These are phyloP conservation scores for Pollimyrus isidori DNA, from an alignment of 2,113 vertebrate species.

Conservation along the genomic window DNA sequence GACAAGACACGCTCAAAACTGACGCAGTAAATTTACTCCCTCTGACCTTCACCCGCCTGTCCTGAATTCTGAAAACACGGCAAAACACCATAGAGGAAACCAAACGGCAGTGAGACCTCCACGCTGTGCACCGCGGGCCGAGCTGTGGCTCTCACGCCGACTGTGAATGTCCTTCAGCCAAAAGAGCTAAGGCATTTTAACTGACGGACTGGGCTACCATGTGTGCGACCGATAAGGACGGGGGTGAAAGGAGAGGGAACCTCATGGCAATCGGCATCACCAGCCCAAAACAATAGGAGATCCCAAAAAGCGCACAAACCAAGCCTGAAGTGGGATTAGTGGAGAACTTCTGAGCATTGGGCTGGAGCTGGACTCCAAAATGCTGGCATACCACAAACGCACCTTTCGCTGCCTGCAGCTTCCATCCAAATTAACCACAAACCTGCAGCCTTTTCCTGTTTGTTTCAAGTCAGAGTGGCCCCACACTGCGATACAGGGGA, in stretches of 20 bases:
- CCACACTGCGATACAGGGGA: conserved; percentile 19
- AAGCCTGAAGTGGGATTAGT: neutral
- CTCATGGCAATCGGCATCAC: neutral
- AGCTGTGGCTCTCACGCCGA: neutral
- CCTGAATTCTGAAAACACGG: neutral
- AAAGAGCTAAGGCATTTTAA: neutral
- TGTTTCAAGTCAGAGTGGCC: neutral
- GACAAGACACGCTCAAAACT: neutral
- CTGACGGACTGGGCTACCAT: neutral
- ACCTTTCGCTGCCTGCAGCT: neutral
- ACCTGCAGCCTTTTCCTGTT: neutral
- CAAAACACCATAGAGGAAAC: neutral
- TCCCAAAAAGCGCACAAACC: neutral
- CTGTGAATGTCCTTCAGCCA: neutral
- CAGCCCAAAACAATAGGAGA: neutral
- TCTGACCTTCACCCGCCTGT: neutral
- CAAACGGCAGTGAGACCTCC: neutral
- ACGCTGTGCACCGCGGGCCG: neutral
- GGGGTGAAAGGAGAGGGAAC: neutral
- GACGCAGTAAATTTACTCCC: neutral
- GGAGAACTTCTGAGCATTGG: neutral
- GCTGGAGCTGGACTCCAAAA: neutral
- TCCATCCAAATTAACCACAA: neutral
- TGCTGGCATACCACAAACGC: neutral
- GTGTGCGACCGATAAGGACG: neutral